Evolutionary conservation across 2,888 invertebrate species (phyloP), one percentile per base, ranked within the genome.

Genomic region (Eudasyphora cyanicolor): DNA sequence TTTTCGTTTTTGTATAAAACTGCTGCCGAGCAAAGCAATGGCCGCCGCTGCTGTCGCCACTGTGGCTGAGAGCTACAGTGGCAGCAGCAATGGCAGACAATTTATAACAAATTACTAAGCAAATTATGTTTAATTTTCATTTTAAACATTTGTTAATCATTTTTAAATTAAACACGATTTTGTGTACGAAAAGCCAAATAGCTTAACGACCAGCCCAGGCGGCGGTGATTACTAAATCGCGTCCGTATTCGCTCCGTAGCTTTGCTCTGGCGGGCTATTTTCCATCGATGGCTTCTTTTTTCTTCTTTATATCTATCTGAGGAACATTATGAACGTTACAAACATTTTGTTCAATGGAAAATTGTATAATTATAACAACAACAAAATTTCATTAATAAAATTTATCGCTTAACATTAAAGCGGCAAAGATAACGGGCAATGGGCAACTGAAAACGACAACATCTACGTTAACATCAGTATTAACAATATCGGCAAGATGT

Each of bases 71-170:
- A n/a, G n/a, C n/a, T 7, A 38, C 35, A 19, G 64, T n/a, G n/a
- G n/a, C 64, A 14, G 38, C 64, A 67, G 35, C 38, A 42, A 67
- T 24, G 21, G 64, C 38, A 38, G 67, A 73, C 78, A 84, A 73
- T 84, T 81, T 76, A 78, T 19, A 84, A 62, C 81, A 81, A 84
- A 84, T 84, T 84, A 76, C 81, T 75, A 38, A 78, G 67, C 78
- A 84, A 85, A 85, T 85, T 82, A 85, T 67, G 57, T 77, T 82
- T 82, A 82, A 79, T 79, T 57, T 54, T 38, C 54, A 29, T 42
- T 73, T 73, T 60, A 73, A 85, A 75, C 77, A 82, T 73, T 85
- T 85, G 71, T 77, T 74, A 54, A 79, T 79, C 70, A 73, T 82
- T 84, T 81, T 82, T 60, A 71, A 73, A 71, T 70, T 71, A 71